Conservation (phyloP, 2,888 invertebrate genomes). For the Labia minor region DNA sequence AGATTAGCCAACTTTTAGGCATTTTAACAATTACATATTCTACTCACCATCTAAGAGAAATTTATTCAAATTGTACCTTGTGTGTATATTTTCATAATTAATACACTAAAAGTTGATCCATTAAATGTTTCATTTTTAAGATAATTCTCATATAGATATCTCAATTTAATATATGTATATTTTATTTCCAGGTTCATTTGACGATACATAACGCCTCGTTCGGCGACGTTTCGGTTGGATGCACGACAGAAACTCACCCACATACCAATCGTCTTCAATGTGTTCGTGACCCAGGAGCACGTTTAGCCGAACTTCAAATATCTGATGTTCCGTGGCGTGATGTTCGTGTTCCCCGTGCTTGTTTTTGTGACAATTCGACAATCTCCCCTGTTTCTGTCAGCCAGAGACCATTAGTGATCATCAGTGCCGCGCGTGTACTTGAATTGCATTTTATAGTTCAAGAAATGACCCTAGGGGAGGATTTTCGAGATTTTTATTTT, state of each 20-base stretch:
- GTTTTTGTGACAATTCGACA: slow-evolving; percentile 64
- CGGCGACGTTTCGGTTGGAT: slow-evolving; percentile 49
- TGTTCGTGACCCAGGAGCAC: slow-evolving; percentile 32
- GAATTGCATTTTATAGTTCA: slow-evolving; percentile 67
- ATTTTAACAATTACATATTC: too few species aligned
- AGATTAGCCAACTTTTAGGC: too few species aligned
- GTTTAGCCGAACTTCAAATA: slow-evolving; percentile 45
- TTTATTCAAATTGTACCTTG: too few species aligned
- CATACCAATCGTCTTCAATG: slow-evolving; percentile 59
- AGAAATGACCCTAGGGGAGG: slow-evolving; percentile 63
- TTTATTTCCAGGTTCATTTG: slow-evolving; percentile 46
- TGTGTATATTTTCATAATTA: too few species aligned
- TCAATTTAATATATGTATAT: too few species aligned
- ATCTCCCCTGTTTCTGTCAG: slow-evolving; percentile 37
- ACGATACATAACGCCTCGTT: slow-evolving; percentile 61
- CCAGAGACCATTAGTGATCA: slow-evolving; percentile 47
- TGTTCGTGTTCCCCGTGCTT: slow-evolving; percentile 57
- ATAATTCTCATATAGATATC: too few species aligned
- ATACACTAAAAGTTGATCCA: too few species aligned
- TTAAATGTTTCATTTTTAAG: too few species aligned
- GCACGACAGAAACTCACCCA: slow-evolving; percentile 58
- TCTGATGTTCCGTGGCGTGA: slow-evolving; percentile 65
- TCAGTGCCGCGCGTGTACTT: slow-evolving; percentile 55
- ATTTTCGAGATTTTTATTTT: slow-evolving; percentile 71
- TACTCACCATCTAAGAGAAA: too few species aligned